A percentile compares a stretch with the other conserved stretches of the same genome.
These are phyloP conservation scores for Paedocypris micromegethes DNA, from an alignment of 2,797 vertebrate genomes.

Conservation along the genomic window DNA sequence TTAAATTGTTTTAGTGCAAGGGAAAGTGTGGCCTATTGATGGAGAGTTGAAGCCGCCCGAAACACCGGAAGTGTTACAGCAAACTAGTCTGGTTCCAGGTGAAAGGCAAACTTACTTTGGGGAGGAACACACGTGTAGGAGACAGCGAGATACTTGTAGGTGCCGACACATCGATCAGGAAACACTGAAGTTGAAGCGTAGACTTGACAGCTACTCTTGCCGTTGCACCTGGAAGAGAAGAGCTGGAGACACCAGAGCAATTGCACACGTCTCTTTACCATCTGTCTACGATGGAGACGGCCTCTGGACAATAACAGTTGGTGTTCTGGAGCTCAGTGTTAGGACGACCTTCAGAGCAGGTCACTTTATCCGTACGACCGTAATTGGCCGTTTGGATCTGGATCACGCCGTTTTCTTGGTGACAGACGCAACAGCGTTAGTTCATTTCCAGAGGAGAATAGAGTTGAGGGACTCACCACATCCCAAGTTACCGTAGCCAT, in stretches of 20 bases:
- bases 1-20: no score
- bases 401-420: conserved; percentile 7
- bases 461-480: conserved; percentile 30
- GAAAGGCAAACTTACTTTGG: no score
- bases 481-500: background rate
- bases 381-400: conserved; percentile 12
- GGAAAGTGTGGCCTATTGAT: no score
- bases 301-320: background rate
- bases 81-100: background rate
- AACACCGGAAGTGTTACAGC: no score
- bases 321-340: background rate
- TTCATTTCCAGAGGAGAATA: no score
- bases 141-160: conserved; percentile 30
- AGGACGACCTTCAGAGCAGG: conserved; percentile 17
- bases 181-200: conserved; percentile 13
- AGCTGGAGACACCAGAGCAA: background rate
- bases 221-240: conserved; percentile 14
- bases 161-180: conserved; percentile 29
- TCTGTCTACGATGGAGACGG: background rate
- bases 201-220: conserved; percentile 8
- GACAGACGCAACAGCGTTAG: background rate
- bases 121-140: conserved; percentile 3
- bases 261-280: no score
- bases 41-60: no score
- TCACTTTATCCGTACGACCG: conserved; percentile 19